phyloP scores from a whole-genome alignment of 2,797 vertebrate species.

The Chloroceryle amazona region DNA sequence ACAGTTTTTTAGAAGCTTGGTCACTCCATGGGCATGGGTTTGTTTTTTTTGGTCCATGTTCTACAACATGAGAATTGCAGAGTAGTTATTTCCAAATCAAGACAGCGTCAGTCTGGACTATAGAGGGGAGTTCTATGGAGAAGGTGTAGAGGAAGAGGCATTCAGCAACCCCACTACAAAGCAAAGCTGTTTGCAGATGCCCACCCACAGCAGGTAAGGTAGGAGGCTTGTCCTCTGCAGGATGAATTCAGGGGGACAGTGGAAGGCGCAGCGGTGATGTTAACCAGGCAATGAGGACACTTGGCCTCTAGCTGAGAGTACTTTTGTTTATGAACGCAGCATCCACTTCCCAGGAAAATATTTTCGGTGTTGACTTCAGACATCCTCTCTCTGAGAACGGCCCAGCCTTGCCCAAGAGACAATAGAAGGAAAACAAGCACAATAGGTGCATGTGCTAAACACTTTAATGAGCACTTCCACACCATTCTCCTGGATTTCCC shows the following conservation, averaged over 20 bases:
- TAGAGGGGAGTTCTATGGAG: not conserved
- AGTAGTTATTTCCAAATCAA: not conserved
- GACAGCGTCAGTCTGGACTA: not conserved
- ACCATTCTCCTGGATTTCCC: slow-evolving; percentile 57
- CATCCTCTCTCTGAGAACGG: slow-evolving; percentile 12
- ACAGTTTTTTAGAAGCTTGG: not conserved
- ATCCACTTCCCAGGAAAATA: slow-evolving; percentile 61
- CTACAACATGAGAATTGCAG: not conserved
- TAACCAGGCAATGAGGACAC: not conserved
- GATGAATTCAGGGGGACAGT: not conserved
- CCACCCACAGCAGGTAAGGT: not conserved
- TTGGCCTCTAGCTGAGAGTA: not conserved
- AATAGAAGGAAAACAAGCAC: slow-evolving; percentile 67
- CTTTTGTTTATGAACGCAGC: slow-evolving; percentile 41
- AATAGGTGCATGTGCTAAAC: slow-evolving; percentile 70
- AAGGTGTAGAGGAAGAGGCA: not conserved
- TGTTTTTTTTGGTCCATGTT: not conserved
- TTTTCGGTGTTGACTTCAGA: slow-evolving; percentile 62
- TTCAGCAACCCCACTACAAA: not conserved
- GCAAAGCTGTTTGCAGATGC: not conserved
- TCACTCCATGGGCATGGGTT: not conserved
- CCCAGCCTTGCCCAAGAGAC: slow-evolving; percentile 45
- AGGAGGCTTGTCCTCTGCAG: not conserved
- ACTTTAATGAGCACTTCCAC: slow-evolving; percentile 72
- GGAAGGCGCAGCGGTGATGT: not conserved